phyloP scores from a whole-genome alignment of 2,888 invertebrate genomes.

The Apoderus coryli region DNA sequence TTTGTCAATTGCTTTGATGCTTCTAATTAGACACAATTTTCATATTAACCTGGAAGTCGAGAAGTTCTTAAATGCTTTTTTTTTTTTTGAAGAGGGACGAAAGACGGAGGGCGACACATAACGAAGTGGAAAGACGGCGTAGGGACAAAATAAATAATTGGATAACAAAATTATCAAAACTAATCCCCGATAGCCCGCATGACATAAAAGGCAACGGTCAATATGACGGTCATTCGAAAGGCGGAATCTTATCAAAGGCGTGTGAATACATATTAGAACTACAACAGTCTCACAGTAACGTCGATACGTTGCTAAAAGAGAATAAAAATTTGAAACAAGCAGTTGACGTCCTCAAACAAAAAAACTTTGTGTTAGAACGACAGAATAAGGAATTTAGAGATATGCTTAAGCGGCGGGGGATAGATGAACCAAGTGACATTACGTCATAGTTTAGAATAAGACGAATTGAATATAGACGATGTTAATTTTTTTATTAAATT shows the following conservation, averaged over 20 bases:
- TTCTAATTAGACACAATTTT: conserved; percentile 14
- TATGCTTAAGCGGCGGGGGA: conserved; percentile 51
- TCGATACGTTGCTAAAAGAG: conserved; percentile 44
- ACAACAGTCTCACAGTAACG: conserved; percentile 60
- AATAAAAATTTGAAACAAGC: conserved; percentile 59
- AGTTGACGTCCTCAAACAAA: conserved; percentile 53
- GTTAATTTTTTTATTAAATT: no score
- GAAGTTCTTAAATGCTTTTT: no score
- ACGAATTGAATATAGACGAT: no score
- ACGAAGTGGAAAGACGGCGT: conserved; percentile 86
- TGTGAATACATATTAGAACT: conserved; percentile 87
- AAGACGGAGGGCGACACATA: conserved; percentile 80
- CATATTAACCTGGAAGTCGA: no score
- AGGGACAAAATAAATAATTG: conserved; percentile 95
- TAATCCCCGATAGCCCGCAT: conserved; percentile 53
- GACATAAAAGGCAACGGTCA: conserved; percentile 46
- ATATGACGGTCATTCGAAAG: conserved; percentile 68
- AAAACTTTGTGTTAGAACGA: conserved; percentile 55
- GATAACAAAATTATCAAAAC: conserved; percentile 84
- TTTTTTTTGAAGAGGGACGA: no score
- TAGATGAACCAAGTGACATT: conserved; percentile 29
- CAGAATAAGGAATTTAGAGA: conserved; percentile 60
- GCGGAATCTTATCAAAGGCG: conserved; percentile 87
- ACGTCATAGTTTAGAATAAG: conserved; percentile 4
- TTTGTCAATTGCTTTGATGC: no score